Evolutionary conservation across 2,113 vertebrate species (phyloP).

Genomic region (Neodon shergylaensis): DNA sequence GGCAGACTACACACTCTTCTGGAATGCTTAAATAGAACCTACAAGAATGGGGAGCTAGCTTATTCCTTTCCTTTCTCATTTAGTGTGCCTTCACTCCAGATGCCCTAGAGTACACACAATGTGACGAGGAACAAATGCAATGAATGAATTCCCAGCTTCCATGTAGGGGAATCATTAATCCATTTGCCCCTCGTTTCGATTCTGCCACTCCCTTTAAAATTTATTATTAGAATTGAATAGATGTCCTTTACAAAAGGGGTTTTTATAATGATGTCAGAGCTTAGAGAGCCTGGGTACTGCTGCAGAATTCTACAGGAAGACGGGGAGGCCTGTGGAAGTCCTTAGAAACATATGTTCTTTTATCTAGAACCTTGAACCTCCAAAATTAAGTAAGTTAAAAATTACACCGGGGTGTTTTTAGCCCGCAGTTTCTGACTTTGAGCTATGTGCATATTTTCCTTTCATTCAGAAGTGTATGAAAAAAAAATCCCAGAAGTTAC

Average conservation of each 20-base stretch:
- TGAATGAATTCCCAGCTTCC: constrained; percentile 70
- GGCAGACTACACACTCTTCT: background rate
- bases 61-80: constrained; percentile 59
- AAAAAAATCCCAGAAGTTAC: constrained; percentile 3
- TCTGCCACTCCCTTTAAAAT: constrained; percentile 64
- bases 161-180: constrained; percentile 68
- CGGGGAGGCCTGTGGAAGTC: background rate
- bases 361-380: constrained; percentile 58
- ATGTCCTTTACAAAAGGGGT: constrained; percentile 62
- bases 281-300: background rate
- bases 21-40: constrained; percentile 41
- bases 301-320: constrained; percentile 40
- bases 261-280: constrained; percentile 55
- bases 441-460: background rate
- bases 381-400: constrained; percentile 53
- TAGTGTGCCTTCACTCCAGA: constrained; percentile 50
- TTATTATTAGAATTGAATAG: constrained; percentile 56
- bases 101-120: constrained; percentile 45
- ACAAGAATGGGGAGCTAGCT: background rate
- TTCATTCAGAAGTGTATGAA: background rate
- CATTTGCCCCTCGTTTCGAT: constrained; percentile 73
- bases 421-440: constrained; percentile 9
- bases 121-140: constrained; percentile 51
- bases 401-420: background rate
- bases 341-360: constrained; percentile 71